Percentiles rank a stretch among this genome's conserved stretches.
Evolutionary conservation across 2,888 invertebrate genomes (phyloP).

Genomic region (Megastigmus dorsalis): DNA sequence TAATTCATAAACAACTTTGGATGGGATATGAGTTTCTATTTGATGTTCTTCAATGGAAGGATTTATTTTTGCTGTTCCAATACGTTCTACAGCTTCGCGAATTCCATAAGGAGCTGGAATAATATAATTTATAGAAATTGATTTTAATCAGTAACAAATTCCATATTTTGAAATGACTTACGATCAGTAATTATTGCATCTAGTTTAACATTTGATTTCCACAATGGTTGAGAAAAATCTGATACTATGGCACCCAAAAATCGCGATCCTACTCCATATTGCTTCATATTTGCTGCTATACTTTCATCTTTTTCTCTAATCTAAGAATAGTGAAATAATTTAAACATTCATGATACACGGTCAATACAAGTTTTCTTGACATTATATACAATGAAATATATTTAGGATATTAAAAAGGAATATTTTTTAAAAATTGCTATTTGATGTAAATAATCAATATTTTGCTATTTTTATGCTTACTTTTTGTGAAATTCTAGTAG

Average conservation of each 20-base stretch:
- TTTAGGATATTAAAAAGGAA: not conserved
- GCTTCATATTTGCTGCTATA: conserved; percentile 89
- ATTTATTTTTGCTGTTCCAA: conserved; percentile 79
- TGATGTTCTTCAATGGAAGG: conserved; percentile 81
- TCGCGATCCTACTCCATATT: conserved; percentile 85
- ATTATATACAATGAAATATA: not conserved
- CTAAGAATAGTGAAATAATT: conserved; percentile 68
- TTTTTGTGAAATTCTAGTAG: conserved; percentile 86
- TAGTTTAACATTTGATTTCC: conserved; percentile 82
- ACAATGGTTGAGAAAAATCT: conserved; percentile 91
- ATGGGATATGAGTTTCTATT: conserved; percentile 84
- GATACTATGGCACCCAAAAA: conserved; percentile 94
- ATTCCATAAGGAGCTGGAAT: conserved; percentile 96
- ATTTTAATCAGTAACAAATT: conserved; percentile 19
- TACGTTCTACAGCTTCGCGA: conserved; percentile 91
- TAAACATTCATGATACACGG: not conserved
- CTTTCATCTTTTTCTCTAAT: conserved; percentile 88
- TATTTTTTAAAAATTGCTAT: conserved; percentile 5
- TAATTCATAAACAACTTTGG: conserved; percentile 90
- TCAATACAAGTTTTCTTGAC: not conserved
- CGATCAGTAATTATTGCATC: conserved; percentile 98
- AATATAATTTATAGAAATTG: conserved; percentile 21
- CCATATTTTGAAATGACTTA: conserved; percentile 75
- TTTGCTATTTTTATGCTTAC: conserved; percentile 69
- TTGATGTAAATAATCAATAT: conserved; percentile 20